Evolutionary conservation across 2,888 invertebrate genomes (phyloP).

Genomic region (Eurois occulta): DNA sequence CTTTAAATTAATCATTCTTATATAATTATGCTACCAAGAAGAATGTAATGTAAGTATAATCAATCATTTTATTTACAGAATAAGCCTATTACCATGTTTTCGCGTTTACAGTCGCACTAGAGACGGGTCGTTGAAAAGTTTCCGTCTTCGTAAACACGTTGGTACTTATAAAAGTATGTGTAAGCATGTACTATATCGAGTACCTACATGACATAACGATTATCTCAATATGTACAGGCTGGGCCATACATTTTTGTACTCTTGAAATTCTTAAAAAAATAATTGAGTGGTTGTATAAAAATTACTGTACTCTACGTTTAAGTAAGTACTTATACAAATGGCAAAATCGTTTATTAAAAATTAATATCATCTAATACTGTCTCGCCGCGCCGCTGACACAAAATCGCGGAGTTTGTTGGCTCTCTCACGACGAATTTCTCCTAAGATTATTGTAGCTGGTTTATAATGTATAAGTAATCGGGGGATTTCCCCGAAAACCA

Average conservation of each 20-base stretch:
- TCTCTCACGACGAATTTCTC: not conserved
- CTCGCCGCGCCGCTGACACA: not conserved
- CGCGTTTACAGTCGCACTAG: constrained; percentile 9
- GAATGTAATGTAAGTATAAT: constrained; percentile 26
- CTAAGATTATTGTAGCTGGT: not conserved
- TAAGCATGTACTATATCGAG: not conserved
- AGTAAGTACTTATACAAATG: not conserved
- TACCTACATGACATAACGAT: not conserved
- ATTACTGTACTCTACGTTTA: not conserved
- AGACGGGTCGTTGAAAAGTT: constrained; percentile 1
- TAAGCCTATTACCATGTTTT: constrained; percentile 15
- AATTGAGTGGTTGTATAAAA: too few relatives aligned
- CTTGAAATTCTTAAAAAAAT: not conserved
- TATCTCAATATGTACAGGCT: not conserved
- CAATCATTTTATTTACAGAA: constrained; percentile 31
- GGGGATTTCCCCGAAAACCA: not conserved
- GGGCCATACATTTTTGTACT: too few relatives aligned
- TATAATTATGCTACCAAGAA: constrained; percentile 13
- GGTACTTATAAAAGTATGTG: not conserved
- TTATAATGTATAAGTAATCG: not conserved
- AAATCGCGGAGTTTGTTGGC: not conserved
- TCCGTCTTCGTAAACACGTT: not conserved
- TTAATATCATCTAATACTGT: not conserved
- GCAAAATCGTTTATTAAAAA: not conserved
- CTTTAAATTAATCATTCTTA: constrained; percentile 2